Conservation (phyloP, 2,888 invertebrate species). For the Luperina nickerlii region DNA sequence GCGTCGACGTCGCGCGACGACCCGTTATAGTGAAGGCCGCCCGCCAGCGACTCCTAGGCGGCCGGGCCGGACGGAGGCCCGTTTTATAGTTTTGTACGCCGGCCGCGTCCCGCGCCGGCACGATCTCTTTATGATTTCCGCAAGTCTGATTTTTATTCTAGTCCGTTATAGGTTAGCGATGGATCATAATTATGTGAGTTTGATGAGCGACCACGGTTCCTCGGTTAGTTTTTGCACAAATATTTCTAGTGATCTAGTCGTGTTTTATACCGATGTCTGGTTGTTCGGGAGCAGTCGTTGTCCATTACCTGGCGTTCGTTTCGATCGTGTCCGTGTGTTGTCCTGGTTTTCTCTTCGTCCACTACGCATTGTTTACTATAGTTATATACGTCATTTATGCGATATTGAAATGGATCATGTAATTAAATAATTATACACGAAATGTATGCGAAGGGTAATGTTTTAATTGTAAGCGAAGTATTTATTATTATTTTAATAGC, state of each 20-base stretch:
- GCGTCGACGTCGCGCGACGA: constrained; percentile 74
- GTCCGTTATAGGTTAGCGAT: constrained; percentile 74
- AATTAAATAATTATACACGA: constrained; percentile 69
- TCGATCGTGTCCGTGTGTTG: constrained; percentile 52
- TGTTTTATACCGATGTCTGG: constrained; percentile 50
- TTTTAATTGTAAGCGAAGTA: constrained; percentile 75
- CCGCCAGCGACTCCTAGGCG: constrained; percentile 72
- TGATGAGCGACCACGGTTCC: constrained; percentile 64
- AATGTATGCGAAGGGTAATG: constrained; percentile 76
- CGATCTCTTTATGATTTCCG: constrained; percentile 69
- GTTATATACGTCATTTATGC: constrained; percentile 56
- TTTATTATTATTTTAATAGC: constrained; percentile 69
- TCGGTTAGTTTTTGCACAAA: constrained; percentile 75
- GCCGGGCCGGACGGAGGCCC: constrained; percentile 41
- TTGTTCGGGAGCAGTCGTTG: constrained; percentile 44
- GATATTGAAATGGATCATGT: constrained; percentile 62
- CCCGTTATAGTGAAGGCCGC: constrained; percentile 84
- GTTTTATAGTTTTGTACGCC: constrained; percentile 68
- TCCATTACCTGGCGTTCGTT: constrained; percentile 44
- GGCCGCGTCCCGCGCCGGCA: constrained; percentile 41
- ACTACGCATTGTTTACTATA: constrained; percentile 62
- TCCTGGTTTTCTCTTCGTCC: constrained; percentile 75
- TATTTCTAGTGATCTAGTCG: constrained; percentile 51
- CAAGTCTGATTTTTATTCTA: constrained; percentile 84
- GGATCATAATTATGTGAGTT: constrained; percentile 56